Conservation (phyloP, 2,888 invertebrate species). For the Anarsia innoxiella region DNA sequence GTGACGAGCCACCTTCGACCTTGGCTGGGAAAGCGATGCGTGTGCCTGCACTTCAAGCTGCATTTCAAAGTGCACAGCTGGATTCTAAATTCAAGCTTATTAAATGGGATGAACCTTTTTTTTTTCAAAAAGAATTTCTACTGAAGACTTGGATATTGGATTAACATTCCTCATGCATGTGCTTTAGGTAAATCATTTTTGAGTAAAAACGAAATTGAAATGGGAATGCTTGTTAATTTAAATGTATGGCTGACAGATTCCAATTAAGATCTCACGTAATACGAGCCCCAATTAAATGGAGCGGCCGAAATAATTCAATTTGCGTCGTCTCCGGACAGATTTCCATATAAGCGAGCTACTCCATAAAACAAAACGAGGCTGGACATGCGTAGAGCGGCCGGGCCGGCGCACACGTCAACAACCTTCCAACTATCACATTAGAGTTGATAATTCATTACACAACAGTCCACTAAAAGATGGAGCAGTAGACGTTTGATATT, state of each 20-base stretch:
- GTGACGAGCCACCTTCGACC: slow-evolving; percentile 69
- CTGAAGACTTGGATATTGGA: no score
- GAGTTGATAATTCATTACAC: slow-evolving; percentile 58
- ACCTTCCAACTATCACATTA: slow-evolving; percentile 51
- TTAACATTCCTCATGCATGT: no score
- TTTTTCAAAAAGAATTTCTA: no score
- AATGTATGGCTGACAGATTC: no score
- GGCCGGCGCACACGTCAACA: slow-evolving; percentile 22
- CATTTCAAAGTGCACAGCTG: no score
- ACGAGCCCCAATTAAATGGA: slow-evolving; percentile 1
- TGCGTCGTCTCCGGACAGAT: slow-evolving; percentile 11
- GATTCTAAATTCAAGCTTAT: no score
- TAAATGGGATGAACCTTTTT: no score
- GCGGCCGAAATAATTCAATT: slow-evolving; percentile 13
- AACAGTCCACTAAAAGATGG: slow-evolving; percentile 28
- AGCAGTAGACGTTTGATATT: slow-evolving; percentile 39
- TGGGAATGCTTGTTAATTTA: no score
- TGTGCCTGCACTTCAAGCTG: slow-evolving; percentile 8
- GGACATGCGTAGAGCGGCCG: slow-evolving; percentile 65
- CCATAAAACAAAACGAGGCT: slow-evolving; percentile 44
- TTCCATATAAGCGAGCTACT: slow-evolving; percentile 27
- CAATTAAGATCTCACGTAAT: no score
- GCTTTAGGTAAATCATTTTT: no score
- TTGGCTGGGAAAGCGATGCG: slow-evolving; percentile 32
- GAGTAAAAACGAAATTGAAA: no score